These are phyloP conservation scores for Cardinalis cardinalis DNA, from an alignment of 2,113 vertebrate species.

Conservation along the genomic window DNA sequence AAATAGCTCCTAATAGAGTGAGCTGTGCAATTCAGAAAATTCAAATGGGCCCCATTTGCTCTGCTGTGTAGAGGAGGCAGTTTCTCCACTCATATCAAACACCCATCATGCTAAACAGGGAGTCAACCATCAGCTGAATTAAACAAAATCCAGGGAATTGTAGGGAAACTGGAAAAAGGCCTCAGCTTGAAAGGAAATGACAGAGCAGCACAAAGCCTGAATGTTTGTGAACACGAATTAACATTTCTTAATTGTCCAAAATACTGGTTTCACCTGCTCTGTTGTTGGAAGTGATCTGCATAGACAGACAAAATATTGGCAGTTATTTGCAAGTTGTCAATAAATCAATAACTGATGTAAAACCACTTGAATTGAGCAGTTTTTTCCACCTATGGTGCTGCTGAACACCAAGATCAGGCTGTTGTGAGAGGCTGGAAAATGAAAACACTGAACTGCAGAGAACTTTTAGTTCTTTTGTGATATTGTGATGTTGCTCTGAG, in stretches of 20 bases:
- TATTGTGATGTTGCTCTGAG: neutral
- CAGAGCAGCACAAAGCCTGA: neutral
- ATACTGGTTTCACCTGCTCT: neutral
- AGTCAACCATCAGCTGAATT: neutral
- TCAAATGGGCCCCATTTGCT: neutral
- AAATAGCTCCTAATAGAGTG: neutral
- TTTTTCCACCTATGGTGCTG: neutral
- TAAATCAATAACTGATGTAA: neutral
- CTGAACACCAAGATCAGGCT: neutral
- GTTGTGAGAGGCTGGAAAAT: neutral
- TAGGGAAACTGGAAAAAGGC: neutral
- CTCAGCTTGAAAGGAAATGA: neutral
- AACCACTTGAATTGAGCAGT: neutral
- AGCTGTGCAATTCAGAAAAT: neutral
- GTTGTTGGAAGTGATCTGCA: neutral
- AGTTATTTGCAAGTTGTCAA: neutral
- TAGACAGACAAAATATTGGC: neutral
- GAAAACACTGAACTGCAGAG: neutral
- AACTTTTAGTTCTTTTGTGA: neutral
- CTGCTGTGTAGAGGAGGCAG: neutral
- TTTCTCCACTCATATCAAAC: rapidly evolving
- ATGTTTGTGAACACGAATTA: rapidly evolving
- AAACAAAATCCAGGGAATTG: neutral
- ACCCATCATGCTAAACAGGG: neutral
- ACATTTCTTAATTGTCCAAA: neutral